A percentile compares a stretch with the other conserved stretches of the same genome.
Conservation (phyloP, 2,797 vertebrate species). For the Myotis myotis region DNA sequence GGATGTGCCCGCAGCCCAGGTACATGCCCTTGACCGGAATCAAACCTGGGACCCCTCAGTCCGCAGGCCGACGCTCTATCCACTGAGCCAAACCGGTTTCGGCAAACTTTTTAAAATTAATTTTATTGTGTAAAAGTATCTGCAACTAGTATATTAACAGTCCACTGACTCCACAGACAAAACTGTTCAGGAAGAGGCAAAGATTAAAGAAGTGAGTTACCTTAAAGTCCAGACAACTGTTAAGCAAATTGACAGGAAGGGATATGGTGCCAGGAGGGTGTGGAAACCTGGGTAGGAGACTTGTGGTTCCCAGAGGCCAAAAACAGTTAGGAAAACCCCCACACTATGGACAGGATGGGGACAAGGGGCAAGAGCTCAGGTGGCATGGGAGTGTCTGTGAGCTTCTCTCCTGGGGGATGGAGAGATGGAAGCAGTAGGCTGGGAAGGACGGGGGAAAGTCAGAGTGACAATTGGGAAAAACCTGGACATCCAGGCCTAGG, state of each 20-base stretch:
- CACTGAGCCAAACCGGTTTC: no score
- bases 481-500: background rate
- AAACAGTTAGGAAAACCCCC: no score
- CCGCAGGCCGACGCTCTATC: no score
- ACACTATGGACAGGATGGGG: background rate
- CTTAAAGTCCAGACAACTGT: background rate
- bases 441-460: background rate
- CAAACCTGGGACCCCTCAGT: no score
- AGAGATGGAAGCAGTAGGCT: background rate
- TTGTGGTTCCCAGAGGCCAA: background rate
- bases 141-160: background rate
- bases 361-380: background rate
- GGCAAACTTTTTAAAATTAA: background rate
- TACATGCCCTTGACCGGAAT: no score
- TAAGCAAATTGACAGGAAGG: background rate
- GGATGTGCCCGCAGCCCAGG: no score
- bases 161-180: fast-evolving
- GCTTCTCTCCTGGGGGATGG: background rate
- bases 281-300: background rate
- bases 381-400: fast-evolving
- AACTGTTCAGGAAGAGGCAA: background rate
- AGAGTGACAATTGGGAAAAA: background rate
- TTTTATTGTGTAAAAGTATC: background rate
- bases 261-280: fast-evolving
- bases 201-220: background rate